Conservation (phyloP, 2,797 vertebrate species). For the Botia kubotai region DNA sequence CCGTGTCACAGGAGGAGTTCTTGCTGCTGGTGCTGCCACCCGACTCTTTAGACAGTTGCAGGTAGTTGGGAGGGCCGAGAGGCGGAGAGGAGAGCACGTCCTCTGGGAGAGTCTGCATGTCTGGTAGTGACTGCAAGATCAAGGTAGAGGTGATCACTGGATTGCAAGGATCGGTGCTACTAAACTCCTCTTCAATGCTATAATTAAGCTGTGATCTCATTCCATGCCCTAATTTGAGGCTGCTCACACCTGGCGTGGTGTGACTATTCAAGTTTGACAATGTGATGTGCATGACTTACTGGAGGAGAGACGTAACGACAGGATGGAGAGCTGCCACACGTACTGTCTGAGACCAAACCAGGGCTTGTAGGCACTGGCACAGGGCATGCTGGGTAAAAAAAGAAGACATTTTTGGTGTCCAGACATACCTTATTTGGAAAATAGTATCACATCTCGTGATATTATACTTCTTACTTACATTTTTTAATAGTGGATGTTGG, state of each 20-base stretch:
- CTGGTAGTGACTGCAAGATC: slow-evolving; percentile 86
- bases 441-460: neutral
- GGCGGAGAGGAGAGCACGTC: slow-evolving; percentile 92
- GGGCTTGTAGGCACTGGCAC: slow-evolving; percentile 89
- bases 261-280: neutral
- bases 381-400: slow-evolving; percentile 83
- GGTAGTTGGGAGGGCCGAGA: slow-evolving; percentile 90
- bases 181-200: slow-evolving; percentile 11
- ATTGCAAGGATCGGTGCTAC: slow-evolving; percentile 7
- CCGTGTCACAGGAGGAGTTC: slow-evolving; percentile 95
- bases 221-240: neutral
- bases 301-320: slow-evolving; percentile 93
- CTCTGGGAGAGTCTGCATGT: slow-evolving; percentile 94
- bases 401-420: neutral
- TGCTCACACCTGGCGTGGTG: slow-evolving; percentile 7
- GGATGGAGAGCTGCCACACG: slow-evolving; percentile 90
- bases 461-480: slow-evolving; percentile 79
- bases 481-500: slow-evolving; percentile 88
- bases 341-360: slow-evolving; percentile 83
- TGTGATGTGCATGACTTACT: slow-evolving; percentile 77
- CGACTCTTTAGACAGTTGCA: slow-evolving; percentile 96
- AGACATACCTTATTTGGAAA: neutral
- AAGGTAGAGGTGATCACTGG: neutral
- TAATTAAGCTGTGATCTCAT: slow-evolving; percentile 5
- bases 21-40: slow-evolving; percentile 96